phyloP scores from a whole-genome alignment of 2,113 vertebrate species.

The Chaetops frenatus region DNA sequence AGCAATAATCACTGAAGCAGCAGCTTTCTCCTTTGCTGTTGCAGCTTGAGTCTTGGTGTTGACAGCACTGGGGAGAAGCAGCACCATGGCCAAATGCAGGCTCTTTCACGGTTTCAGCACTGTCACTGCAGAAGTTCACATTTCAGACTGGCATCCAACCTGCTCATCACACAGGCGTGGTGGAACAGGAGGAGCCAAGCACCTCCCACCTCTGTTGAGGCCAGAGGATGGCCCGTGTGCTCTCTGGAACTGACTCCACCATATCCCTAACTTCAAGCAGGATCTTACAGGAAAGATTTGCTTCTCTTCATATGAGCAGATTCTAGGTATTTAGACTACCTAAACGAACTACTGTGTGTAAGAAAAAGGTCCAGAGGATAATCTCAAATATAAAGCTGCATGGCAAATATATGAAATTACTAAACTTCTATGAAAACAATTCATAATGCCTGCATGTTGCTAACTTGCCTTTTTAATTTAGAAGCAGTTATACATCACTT shows the following conservation, averaged over 20 bases:
- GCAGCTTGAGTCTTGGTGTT: neutral
- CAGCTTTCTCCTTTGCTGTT: neutral
- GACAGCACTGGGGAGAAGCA: slow-evolving; percentile 1
- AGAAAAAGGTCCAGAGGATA: neutral
- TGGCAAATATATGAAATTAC: neutral
- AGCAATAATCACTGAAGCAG: slow-evolving; percentile 26
- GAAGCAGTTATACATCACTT: slow-evolving; percentile 17
- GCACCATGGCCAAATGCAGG: neutral
- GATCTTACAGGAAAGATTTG: neutral
- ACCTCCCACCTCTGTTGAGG: accelerated
- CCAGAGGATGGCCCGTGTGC: accelerated
- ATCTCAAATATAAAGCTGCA: neutral
- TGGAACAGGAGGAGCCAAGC: neutral
- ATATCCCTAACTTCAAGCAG: neutral
- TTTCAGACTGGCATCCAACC: neutral
- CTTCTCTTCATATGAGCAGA: neutral
- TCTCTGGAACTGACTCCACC: neutral
- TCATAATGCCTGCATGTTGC: neutral
- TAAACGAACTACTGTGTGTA: neutral
- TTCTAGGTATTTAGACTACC: neutral
- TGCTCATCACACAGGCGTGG: neutral
- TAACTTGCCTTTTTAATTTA: slow-evolving; percentile 36
- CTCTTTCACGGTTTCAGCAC: neutral
- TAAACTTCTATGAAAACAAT: neutral
- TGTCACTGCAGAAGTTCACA: neutral